phyloP scores from a whole-genome alignment of 2,113 vertebrate genomes.

The Carassius gibelio region DNA sequence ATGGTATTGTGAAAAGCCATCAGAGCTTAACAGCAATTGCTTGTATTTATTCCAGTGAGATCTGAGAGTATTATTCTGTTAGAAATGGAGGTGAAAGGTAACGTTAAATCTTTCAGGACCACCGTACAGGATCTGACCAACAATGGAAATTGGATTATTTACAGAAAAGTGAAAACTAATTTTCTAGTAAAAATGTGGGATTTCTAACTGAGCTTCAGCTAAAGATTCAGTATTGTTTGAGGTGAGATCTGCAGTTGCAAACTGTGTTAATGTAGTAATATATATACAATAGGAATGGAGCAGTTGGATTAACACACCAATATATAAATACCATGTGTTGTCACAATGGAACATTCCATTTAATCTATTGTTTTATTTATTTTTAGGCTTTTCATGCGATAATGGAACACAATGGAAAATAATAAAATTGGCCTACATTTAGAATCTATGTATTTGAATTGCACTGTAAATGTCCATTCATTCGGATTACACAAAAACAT shows the following conservation, averaged over 20 bases:
- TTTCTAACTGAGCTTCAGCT: neutral
- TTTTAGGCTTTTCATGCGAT: neutral
- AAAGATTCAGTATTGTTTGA: neutral
- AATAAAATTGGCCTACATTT: neutral
- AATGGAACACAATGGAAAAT: neutral
- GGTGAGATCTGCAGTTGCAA: neutral
- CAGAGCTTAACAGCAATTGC: conserved; percentile 29
- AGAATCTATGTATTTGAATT: neutral
- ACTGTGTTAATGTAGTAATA: neutral
- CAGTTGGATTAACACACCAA: neutral
- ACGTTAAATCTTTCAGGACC: conserved; percentile 27
- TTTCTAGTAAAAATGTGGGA: neutral
- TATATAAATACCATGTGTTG: neutral
- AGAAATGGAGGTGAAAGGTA: conserved; percentile 28
- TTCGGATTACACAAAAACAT: neutral
- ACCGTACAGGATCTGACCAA: neutral
- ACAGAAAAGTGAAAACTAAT: neutral
- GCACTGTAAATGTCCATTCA: neutral
- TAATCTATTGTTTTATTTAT: too few species aligned
- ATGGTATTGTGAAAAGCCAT: conserved; percentile 19
- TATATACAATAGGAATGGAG: too few species aligned
- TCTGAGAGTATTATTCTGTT: too few species aligned
- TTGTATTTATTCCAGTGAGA: conserved; percentile 15
- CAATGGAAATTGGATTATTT: neutral
- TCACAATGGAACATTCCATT: neutral